Evolutionary conservation across 2,113 vertebrate genomes (phyloP), one percentile per base, ranked within the genome.

Genomic region (Mesembrinibis cayennensis): DNA sequence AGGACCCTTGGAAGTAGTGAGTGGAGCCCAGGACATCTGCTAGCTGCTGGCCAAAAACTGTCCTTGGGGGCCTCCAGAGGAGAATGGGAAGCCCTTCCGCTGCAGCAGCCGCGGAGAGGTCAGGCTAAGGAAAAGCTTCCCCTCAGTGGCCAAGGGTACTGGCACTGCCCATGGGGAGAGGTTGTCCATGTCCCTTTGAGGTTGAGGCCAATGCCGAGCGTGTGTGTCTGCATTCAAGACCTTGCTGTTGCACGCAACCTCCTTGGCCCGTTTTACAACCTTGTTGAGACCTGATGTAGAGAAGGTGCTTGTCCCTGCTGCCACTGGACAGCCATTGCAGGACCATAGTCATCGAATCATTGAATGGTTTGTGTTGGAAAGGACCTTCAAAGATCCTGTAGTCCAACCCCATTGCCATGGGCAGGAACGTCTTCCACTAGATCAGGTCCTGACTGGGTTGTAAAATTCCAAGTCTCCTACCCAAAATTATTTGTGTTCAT

Each of bases 211-310:
- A 5, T 29, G n/a, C 11, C 1, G 1, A 13, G 16, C 7, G 7
- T 6, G 7, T 1, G 2, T 0, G 0, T 16, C 27, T 19, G 36
- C 1, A 1, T 59, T 56, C 0, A 1, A 45, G 45, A 52, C 45
- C 21, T 58, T 45, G 52, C 14, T 40, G 23, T 18, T 66, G 25
- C 11, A 22, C 18, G 7, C n/a, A 16, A 6, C 34, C n/a, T 40
- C 55, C 11, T n/a, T 25, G 63, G 14, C 49, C 40, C 2, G 0
- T 30, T 83, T 47, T 6, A 18, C 42, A 76, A 7, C 55, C 29
- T 25, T 53, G 29, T 52, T 0, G 2, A 45, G 38, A 38, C 6
- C 50, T 49, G 9, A n/a, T 66, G 34, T 44, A 20, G 26, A 53
- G 23, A 29, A 26, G 34, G 9, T 30, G 25, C 21, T 71, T 32